Conservation (phyloP, 2,113 vertebrate genomes). For the Balaeniceps rex region DNA sequence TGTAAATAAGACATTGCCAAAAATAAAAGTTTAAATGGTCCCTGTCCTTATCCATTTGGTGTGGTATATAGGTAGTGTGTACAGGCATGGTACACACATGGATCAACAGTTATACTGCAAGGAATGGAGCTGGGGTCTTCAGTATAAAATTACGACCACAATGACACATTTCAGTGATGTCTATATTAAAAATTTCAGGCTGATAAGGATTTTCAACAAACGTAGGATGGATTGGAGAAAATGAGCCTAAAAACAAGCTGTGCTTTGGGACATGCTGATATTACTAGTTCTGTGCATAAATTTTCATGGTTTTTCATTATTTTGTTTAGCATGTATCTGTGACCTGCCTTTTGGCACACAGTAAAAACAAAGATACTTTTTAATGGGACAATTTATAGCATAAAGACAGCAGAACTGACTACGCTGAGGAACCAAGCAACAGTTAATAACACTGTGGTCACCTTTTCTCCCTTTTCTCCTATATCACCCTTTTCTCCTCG, state of each 20-base stretch:
- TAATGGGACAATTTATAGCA: not conserved
- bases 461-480: conserved; percentile 99
- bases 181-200: not conserved
- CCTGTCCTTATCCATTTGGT: not conserved
- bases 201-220: not conserved
- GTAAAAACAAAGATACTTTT: not conserved
- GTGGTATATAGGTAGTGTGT: not conserved
- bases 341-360: conserved; percentile 70
- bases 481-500: conserved; percentile 95
- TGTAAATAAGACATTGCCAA: not conserved
- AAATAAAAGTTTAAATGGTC: not conserved
- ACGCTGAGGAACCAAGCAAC: conserved; percentile 39
- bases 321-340: not conserved
- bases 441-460: conserved; percentile 71
- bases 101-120: not conserved
- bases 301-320: not conserved
- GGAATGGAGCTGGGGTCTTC: not conserved
- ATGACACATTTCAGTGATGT: not conserved
- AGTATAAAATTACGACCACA: not conserved
- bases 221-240: not conserved
- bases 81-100: not conserved
- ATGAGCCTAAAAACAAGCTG: not conserved
- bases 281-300: not conserved
- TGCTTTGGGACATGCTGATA: not conserved
- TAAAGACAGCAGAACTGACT: conserved; percentile 23